Conservation (phyloP, 2,113 vertebrate species). For the Xiphorhynchus elegans region DNA sequence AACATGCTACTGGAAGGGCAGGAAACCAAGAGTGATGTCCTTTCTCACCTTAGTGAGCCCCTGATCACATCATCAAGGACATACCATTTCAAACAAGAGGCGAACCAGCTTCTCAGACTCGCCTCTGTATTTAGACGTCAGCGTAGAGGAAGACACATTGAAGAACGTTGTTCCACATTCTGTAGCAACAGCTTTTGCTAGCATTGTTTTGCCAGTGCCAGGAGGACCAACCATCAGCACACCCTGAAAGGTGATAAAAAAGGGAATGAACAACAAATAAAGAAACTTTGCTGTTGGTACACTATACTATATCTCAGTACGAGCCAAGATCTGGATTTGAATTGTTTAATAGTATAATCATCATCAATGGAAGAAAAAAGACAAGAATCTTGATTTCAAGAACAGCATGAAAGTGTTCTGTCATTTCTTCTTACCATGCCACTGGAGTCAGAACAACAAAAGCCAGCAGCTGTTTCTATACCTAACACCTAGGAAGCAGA, state of each 20-base stretch:
- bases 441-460: not conserved
- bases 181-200: slow-evolving; percentile 84
- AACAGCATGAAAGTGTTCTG: not conserved
- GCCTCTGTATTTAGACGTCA: slow-evolving; percentile 83
- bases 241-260: slow-evolving; percentile 67
- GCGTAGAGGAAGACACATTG: slow-evolving; percentile 83
- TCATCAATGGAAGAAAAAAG: not conserved
- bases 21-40: not conserved
- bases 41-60: not conserved
- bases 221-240: slow-evolving; percentile 87
- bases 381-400: not conserved
- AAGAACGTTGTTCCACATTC: slow-evolving; percentile 85
- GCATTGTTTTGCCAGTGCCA: slow-evolving; percentile 85
- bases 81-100: slow-evolving; percentile 86
- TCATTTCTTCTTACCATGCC: not conserved
- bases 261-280: not conserved
- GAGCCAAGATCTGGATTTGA: not conserved
- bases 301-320: not conserved
- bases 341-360: not conserved
- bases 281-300: not conserved
- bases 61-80: not conserved
- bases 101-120: slow-evolving; percentile 86
- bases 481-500: not conserved
- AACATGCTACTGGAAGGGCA: not conserved
- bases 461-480: not conserved